Percentiles rank a stretch among this genome's conserved stretches.
Conservation (phyloP, 1,140 invertebrate genomes). For the Apis cerana region DNA sequence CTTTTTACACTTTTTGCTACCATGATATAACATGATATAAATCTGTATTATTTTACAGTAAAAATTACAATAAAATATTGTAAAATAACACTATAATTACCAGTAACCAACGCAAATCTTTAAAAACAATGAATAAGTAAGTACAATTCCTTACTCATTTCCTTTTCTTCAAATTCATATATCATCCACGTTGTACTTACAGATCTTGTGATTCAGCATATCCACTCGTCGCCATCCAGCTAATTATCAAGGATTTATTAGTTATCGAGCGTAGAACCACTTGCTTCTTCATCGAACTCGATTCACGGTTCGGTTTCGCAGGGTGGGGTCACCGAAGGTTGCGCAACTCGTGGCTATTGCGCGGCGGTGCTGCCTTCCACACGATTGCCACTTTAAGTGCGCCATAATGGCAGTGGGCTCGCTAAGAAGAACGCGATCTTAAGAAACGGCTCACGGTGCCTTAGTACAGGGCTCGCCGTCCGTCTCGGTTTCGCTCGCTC, state of each 20-base stretch:
- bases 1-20: too few relatives aligned
- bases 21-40: too few relatives aligned
- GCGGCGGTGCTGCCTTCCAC: constrained; percentile 70
- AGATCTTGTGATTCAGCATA: neutral
- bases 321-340: constrained; percentile 71
- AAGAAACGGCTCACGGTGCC: constrained; percentile 71
- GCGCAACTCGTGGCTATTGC: constrained; percentile 71
- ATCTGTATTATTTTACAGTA: too few relatives aligned
- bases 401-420: constrained; percentile 72
- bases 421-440: constrained; percentile 74
- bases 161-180: neutral
- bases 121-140: too few relatives aligned
- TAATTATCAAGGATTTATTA: constrained; percentile 33
- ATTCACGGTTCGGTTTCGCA: constrained; percentile 43
- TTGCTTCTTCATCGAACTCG: constrained; percentile 29
- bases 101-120: too few relatives aligned
- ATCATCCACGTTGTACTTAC: neutral
- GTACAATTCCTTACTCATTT: too few relatives aligned
- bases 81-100: too few relatives aligned
- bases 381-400: constrained; percentile 77
- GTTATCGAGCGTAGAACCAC: neutral
- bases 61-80: too few relatives aligned
- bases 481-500: constrained; percentile 56
- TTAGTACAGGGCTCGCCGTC: constrained; percentile 57
- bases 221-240: neutral